Conservation (phyloP, 2,888 invertebrate genomes). For the Cheilosia scutellata region DNA sequence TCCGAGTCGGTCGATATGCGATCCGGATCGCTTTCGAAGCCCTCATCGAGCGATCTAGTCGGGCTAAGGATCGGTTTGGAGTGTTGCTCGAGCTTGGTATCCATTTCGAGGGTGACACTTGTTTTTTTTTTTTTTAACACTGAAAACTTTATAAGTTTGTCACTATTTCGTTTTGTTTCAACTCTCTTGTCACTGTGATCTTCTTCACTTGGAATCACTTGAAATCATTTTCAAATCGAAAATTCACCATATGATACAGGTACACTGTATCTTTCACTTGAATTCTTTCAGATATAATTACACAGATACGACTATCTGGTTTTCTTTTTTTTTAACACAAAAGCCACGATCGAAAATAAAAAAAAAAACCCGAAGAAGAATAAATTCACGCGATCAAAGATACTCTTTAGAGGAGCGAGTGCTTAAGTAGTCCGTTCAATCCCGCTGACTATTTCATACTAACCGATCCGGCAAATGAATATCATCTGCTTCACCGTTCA, state of each 20-base stretch:
- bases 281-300: conserved; percentile 27
- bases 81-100: conserved; percentile 82
- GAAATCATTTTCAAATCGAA: conserved; percentile 47
- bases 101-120: conserved; percentile 61
- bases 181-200: conserved; percentile 14
- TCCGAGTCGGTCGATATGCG: conserved; percentile 84
- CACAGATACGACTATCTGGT: conserved; percentile 19
- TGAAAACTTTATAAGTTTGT: conserved; percentile 7
- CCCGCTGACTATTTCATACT: conserved; percentile 72
- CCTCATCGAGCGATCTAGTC: conserved; percentile 84
- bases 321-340: conserved; percentile 3
- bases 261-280: conserved; percentile 47
- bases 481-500: conserved; percentile 68
- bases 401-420: conserved; percentile 50
- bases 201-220: conserved; percentile 33
- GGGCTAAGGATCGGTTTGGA: conserved; percentile 84
- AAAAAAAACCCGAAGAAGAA: conserved; percentile 12
- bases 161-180: conserved; percentile 20
- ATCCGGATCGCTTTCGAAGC: conserved; percentile 85
- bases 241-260: conserved; percentile 35
- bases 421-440: conserved; percentile 60
- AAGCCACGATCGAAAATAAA: conserved; percentile 9
- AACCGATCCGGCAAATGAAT: conserved; percentile 70
- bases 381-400: conserved; percentile 58
- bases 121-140: neutral